These are phyloP conservation scores for Blastomussa wellsi DNA, from an alignment of 92 coral and sea anemone genomes.

Conservation along the genomic window DNA sequence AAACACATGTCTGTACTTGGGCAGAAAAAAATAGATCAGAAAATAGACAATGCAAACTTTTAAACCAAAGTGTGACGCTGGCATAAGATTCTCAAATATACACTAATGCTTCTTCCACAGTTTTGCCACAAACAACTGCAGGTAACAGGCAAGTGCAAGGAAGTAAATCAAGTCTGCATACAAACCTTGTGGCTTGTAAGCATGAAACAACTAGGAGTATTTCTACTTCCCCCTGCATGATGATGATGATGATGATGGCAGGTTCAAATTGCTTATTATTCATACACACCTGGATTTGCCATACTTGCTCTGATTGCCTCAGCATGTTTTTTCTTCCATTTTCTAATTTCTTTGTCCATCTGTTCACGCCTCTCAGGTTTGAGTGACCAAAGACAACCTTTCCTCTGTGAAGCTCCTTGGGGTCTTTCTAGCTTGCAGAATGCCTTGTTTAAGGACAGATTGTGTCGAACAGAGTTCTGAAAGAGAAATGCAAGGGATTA, in stretches of 20 bases:
- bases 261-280: not conserved
- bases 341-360: slow-evolving; percentile 95
- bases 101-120: not conserved
- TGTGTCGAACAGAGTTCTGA: slow-evolving; percentile 96
- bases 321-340: slow-evolving; percentile 98
- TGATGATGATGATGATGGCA: not conserved
- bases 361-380: slow-evolving; percentile 97
- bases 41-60: too few relatives aligned
- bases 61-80: too few relatives aligned
- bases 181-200: not conserved
- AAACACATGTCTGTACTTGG: too few relatives aligned
- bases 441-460: slow-evolving; percentile 95
- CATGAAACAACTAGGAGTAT: not conserved
- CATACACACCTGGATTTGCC: slow-evolving; percentile 93
- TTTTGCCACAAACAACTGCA: not conserved
- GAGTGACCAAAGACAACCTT: slow-evolving; percentile 97
- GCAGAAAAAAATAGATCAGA: too few relatives aligned
- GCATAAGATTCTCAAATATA: too few relatives aligned
- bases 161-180: too few relatives aligned
- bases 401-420: slow-evolving; percentile 98
- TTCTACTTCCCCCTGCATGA: too few relatives aligned
- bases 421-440: slow-evolving; percentile 98
- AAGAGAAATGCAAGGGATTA: not conserved
- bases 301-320: slow-evolving; percentile 98
- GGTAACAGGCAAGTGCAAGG: not conserved